Base-by-base conservation (phyloP, 2,888 invertebrate genomes). In the Anaspis maculata region DNA sequence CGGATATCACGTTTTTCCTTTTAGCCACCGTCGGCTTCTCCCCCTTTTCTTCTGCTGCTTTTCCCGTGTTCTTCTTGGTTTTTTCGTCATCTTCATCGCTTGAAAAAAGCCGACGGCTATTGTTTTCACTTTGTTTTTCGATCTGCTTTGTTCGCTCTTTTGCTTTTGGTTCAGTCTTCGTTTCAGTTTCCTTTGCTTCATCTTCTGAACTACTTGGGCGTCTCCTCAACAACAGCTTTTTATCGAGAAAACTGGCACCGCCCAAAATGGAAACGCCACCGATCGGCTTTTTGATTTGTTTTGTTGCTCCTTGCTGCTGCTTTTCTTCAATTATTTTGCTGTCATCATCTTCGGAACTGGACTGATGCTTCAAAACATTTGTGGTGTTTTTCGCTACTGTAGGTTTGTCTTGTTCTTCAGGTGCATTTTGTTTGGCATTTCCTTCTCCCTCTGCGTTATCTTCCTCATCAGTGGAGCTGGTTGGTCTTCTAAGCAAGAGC, bases 191-290 rank as follows among this genome's bases (percentile, higher is more conserved):
- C 5, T n/a, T n/a, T n/a, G 19, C 5, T 3, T 41, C 34, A 24
- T 37, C 44, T n/a, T 44, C 41, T 6, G 37, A 37, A 13, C 42
- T 42, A 16, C 35, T 30, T 19, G 35, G 37, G 14, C 25, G 34
- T 15, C 42, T 34, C 13, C 30, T 43, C 34, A 47, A 46, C 26
- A 53, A 32, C 16, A 46, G 24, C 13, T 50, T 48, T 21, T 41
- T 39, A 4, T 42, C 39, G 27, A 55, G 51, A 5, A 57, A 25
- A 32, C 55, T 41, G 1, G 47, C 10, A n/a, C 42, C 39, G 5
- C 74, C 76, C 45, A 77, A 73, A 23, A 77, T 56, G 5, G 77
- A 72, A 27, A 76, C 71, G 1, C 73, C 78, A 2, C 76, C 77
- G 3, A 70, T 52, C 3, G 76, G 75, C 67, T 75, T 77, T 79